These are phyloP conservation scores for Pelusios castaneus DNA, from an alignment of 2,113 vertebrate species.

Conservation along the genomic window DNA sequence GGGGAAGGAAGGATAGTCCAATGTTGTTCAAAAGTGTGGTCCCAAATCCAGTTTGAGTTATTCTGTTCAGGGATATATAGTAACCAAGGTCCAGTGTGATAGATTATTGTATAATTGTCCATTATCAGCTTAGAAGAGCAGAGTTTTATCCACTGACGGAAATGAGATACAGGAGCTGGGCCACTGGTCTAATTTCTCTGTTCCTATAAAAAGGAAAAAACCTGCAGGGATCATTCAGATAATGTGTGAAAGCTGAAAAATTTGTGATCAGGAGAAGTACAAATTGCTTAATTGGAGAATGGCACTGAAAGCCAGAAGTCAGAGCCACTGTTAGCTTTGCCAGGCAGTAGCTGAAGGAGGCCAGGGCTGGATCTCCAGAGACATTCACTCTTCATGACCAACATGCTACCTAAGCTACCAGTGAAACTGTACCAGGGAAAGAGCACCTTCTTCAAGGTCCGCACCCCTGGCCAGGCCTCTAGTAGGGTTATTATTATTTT, in stretches of 20 bases:
- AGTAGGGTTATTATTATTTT: background rate
- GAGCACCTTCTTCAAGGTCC: background rate
- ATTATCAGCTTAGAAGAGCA: background rate
- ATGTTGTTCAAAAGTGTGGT: background rate
- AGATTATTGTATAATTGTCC: accelerated
- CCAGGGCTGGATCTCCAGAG: background rate
- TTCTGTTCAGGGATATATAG: background rate
- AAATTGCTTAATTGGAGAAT: accelerated
- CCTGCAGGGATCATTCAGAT: background rate
- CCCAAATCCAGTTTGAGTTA: accelerated
- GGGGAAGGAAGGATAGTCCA: background rate
- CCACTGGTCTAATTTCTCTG: too few species aligned
- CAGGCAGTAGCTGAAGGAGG: background rate
- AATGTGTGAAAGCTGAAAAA: background rate
- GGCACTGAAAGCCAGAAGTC: background rate
- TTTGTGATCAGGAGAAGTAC: background rate
- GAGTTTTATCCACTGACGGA: accelerated
- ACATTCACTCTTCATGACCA: background rate
- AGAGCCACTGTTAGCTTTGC: background rate
- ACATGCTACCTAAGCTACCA: background rate
- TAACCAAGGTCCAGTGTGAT: background rate
- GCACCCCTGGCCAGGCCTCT: background rate
- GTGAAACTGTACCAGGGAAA: background rate
- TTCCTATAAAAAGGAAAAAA: accelerated
- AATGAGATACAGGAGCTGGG: background rate